Evolutionary conservation across 2,888 invertebrate genomes (phyloP).

Genomic region (Dioctria rufipes): DNA sequence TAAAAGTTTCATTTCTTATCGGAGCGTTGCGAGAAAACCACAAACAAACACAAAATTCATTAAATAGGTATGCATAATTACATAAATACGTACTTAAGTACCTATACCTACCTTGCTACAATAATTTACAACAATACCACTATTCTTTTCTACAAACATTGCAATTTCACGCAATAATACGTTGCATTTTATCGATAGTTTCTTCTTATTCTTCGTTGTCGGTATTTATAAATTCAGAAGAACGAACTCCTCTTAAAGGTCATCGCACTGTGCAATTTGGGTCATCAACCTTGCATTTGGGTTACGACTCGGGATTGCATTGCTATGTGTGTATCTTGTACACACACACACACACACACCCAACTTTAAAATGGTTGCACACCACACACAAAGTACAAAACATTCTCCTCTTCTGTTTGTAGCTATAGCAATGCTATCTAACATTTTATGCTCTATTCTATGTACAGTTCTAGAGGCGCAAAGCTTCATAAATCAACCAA

Average conservation of each 20-base stretch:
- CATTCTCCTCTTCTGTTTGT: background rate
- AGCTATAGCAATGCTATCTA: slow-evolving; percentile 6
- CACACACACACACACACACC: background rate
- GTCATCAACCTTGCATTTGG: slow-evolving; percentile 70
- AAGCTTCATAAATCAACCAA: too few relatives aligned
- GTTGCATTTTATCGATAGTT: background rate
- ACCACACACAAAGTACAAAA: background rate
- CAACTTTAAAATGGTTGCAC: slow-evolving; percentile 26
- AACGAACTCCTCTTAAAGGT: slow-evolving; percentile 64
- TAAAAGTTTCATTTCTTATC: too few relatives aligned
- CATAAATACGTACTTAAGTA: too few relatives aligned
- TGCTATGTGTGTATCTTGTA: slow-evolving; percentile 15
- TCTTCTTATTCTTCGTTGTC: background rate
- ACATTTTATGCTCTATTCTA: background rate
- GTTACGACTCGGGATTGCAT: slow-evolving; percentile 62
- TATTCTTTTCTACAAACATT: too few relatives aligned
- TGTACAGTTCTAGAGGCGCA: too few relatives aligned
- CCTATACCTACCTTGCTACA: too few relatives aligned
- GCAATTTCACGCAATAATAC: background rate
- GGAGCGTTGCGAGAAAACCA: too few relatives aligned
- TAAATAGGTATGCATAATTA: too few relatives aligned
- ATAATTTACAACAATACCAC: too few relatives aligned
- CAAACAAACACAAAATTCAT: too few relatives aligned
- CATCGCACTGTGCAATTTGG: slow-evolving; percentile 70
- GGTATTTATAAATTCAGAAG: slow-evolving; percentile 29